Evolutionary conservation across 2,113 vertebrate genomes (phyloP), one percentile per base, ranked within the genome.

Genomic region (Notarius lentiginosus): DNA sequence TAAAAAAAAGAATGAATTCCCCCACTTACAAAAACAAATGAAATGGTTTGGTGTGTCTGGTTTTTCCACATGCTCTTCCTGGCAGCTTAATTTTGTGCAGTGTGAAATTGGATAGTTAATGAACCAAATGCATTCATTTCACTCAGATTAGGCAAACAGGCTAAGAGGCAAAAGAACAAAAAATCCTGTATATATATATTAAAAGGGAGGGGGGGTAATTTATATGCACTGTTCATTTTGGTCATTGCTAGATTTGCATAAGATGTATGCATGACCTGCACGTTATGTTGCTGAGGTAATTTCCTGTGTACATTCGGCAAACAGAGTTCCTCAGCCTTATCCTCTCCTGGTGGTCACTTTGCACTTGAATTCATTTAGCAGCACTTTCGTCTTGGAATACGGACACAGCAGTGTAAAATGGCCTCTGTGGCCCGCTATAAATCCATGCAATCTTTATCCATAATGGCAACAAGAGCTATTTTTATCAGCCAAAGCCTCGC

Each of bases 21-120:
- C 34, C 34, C 3, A 10, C 63, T 3, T 10, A 2, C 8, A 49
- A 75, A 75, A 49, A 75, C 17, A 9, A 51, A 22, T 51, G 11
- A 51, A 75, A 22, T 9, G 20, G 18, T 22, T 75, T 24, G 41
- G 41, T 75, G 20, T 24, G 41, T 22, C 51, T 49, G 20, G 72
- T 20, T 49, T 75, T 51, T 75, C 72, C 47, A 49, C 47, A 47
- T 4, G 15, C 30, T 73, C 7, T 4, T 47, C 34, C n/a, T 7
- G 3, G 24, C 20, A 7, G 47, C 20, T 73, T 49, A 47, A 75
- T 51, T 20, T 75, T 75, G 72, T 24, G 12, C 66, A 68, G 66
- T 68, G 47, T 75, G 72, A 75, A 75, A 75, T 51, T 75, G 47
- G 72, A 75, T 47, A 75, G 51, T 77, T 76, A 51, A 76, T 76